These are phyloP conservation scores for Lordiphosa fenestrarum DNA, from an alignment of 2,888 invertebrate species.

Conservation along the genomic window DNA sequence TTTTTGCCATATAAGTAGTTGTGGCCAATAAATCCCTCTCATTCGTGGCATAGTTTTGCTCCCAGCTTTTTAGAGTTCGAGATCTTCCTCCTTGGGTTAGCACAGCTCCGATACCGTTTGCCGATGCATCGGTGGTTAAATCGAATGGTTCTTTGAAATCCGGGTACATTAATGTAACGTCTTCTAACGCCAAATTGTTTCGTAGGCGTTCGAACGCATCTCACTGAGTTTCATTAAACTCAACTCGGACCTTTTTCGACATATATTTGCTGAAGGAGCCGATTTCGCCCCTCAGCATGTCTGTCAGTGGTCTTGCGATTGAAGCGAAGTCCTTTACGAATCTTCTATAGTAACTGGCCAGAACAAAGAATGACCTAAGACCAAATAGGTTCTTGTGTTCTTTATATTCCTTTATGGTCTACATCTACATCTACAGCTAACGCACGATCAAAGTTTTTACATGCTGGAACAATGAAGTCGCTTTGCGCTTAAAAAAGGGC, in stretches of 20 bases:
- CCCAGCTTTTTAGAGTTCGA: constrained; percentile 5
- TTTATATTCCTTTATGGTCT: too few relatives aligned
- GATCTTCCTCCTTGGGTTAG: constrained; percentile 1
- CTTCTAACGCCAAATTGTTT: constrained; percentile 2
- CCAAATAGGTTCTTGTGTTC: too few relatives aligned
- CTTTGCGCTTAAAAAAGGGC: too few relatives aligned
- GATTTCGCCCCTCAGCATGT: background rate
- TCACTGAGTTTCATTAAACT: constrained; percentile 5
- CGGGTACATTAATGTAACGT: constrained; percentile 1
- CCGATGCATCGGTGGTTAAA: constrained; percentile 8
- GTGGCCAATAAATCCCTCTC: constrained; percentile 1
- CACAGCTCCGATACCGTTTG: constrained; percentile 8
- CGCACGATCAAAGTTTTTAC: too few relatives aligned
- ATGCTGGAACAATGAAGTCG: too few relatives aligned
- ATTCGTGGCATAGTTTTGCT: constrained; percentile 9
- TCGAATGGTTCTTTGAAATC: constrained; percentile 7
- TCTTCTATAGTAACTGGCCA: constrained; percentile 7
- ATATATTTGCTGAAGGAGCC: constrained; percentile 3
- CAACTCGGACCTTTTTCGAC: background rate
- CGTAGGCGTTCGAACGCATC: constrained; percentile 2
- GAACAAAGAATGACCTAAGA: background rate
- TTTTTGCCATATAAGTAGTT: constrained; percentile 12
- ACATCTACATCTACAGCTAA: too few relatives aligned
- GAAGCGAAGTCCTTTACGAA: too few relatives aligned
- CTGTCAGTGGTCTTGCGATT: constrained; percentile 5